These are phyloP conservation scores for Misgurnus mizolepis DNA, from an alignment of 2,113 vertebrate genomes.

Conservation along the genomic window DNA sequence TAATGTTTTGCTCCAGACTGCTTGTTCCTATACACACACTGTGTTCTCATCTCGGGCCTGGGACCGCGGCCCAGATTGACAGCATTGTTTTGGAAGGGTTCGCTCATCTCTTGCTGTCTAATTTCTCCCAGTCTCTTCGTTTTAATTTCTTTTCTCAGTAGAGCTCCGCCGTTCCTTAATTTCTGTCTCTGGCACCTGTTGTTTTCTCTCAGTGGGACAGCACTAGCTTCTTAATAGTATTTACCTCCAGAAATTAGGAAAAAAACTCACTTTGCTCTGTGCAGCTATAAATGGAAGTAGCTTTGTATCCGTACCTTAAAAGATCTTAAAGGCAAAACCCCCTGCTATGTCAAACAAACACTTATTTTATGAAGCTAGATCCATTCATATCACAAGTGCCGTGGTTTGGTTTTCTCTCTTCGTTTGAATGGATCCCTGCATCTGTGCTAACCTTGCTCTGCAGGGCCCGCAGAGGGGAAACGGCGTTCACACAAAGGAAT, in stretches of 20 bases:
- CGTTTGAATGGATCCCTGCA: conserved; percentile 28
- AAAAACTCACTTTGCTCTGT: background rate
- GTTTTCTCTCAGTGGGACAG: conserved; percentile 13
- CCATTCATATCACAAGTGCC: conserved; percentile 31
- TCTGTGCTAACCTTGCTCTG: conserved; percentile 73
- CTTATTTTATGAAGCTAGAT: conserved; percentile 6
- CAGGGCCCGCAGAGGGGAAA: conserved; percentile 60
- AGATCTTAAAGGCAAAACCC: background rate
- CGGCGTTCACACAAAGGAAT: conserved; percentile 69
- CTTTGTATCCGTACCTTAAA: background rate
- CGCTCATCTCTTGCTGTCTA: conserved; percentile 36
- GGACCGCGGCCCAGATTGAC: conserved; percentile 32
- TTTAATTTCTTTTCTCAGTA: conserved; percentile 24
- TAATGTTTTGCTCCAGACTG: conserved; percentile 30
- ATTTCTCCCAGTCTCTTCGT: background rate
- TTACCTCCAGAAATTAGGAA: conserved; percentile 17
- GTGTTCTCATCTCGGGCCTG: conserved; percentile 39
- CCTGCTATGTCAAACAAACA: background rate
- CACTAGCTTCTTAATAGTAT: background rate
- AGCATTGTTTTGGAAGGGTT: conserved; percentile 23
- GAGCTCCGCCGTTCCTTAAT: conserved; percentile 15
- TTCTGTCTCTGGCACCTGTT: conserved; percentile 20
- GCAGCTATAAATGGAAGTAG: background rate
- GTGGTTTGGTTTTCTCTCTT: conserved; percentile 27
- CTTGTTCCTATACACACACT: conserved; percentile 50